Percentiles rank a stretch among this genome's conserved stretches.
phyloP scores from a whole-genome alignment of 2,888 invertebrate species.

The Nycteola revayana region DNA sequence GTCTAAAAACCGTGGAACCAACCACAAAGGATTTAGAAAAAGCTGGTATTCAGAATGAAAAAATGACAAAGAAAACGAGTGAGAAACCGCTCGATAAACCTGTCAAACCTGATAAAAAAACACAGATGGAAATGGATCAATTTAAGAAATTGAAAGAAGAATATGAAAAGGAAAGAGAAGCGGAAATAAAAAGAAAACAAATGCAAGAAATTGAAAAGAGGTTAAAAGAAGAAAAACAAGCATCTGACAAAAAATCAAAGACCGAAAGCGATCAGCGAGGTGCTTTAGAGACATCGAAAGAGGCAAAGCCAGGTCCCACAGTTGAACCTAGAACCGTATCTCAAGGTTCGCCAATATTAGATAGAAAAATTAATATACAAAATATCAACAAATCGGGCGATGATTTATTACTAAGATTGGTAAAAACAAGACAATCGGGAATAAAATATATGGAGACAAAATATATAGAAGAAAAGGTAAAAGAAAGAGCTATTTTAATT shows the following conservation, averaged over 20 bases:
- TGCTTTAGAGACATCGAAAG: too few species aligned
- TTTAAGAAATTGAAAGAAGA: slow-evolving; percentile 6
- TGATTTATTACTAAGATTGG: too few species aligned
- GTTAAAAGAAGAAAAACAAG: too few species aligned
- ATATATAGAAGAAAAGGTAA: slow-evolving; percentile 4
- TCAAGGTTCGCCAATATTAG: too few species aligned
- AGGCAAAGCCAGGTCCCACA: too few species aligned
- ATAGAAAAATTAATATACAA: too few species aligned
- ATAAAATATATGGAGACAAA: not conserved
- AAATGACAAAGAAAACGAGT: not conserved
- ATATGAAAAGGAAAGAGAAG: slow-evolving; percentile 5
- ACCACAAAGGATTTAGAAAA: not conserved
- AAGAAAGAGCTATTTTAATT: too few species aligned
- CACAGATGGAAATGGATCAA: not conserved
- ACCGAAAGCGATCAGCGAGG: too few species aligned
- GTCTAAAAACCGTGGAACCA: not conserved
- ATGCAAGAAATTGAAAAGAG: slow-evolving; percentile 1
- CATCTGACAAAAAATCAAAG: too few species aligned
- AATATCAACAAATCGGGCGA: too few species aligned
- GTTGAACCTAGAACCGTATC: too few species aligned
- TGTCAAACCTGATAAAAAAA: not conserved
- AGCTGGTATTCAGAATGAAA: not conserved
- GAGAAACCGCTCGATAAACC: not conserved
- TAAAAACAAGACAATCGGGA: too few species aligned
- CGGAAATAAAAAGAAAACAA: not conserved